phyloP scores from a whole-genome alignment of 2,113 vertebrate species.

The Nothobranchius furzeri region DNA sequence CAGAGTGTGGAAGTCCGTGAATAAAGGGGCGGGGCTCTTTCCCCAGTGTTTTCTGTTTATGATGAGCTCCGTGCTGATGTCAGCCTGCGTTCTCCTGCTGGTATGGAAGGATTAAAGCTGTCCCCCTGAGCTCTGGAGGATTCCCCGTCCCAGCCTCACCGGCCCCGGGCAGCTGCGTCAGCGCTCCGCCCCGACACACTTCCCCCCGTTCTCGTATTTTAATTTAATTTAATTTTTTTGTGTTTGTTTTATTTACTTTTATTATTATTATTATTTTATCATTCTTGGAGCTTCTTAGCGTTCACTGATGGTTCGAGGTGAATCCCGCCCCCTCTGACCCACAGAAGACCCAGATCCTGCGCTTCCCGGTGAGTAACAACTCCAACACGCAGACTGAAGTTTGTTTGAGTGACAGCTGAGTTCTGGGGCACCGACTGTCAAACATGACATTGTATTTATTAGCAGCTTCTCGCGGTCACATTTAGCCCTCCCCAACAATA shows the following conservation, averaged over 20 bases:
- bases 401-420: too few relatives aligned
- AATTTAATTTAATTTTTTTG: too few relatives aligned
- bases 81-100: not conserved
- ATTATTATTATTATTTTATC: not conserved
- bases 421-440: too few relatives aligned
- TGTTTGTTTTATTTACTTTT: too few relatives aligned
- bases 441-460: too few relatives aligned
- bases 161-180: constrained; percentile 27
- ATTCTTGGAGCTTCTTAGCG: not conserved
- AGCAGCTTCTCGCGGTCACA: too few relatives aligned
- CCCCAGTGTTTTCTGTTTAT: constrained; percentile 55
- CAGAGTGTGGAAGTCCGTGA: not conserved
- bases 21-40: constrained; percentile 5
- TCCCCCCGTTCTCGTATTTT: too few relatives aligned
- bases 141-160: constrained; percentile 66
- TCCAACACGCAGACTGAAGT: too few relatives aligned
- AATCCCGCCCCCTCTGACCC: constrained; percentile 23
- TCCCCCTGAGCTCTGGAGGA: constrained; percentile 35
- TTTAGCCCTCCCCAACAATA: too few relatives aligned
- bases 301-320: constrained; percentile 41
- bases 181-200: not conserved
- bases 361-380: constrained; percentile 63
- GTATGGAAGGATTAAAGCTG: not conserved
- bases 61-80: too few relatives aligned
- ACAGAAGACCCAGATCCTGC: constrained; percentile 38